Evolutionary conservation across 2,113 vertebrate species (phyloP).

Genomic region (Cyanocitta stelleri): DNA sequence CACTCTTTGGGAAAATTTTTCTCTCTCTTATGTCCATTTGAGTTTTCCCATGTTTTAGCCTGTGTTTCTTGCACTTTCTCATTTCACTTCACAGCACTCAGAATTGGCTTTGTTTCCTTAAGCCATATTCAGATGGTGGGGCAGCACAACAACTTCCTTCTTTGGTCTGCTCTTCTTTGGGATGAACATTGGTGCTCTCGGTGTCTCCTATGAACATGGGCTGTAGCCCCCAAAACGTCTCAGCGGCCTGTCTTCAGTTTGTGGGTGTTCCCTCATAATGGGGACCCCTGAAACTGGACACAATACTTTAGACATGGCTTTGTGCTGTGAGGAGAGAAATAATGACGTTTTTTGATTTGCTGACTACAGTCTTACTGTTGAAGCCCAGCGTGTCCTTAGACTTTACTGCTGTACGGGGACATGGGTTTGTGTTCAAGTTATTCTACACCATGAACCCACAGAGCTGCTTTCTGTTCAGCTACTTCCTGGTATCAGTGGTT

Average conservation of each 20-base stretch:
- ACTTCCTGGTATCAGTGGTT: background rate
- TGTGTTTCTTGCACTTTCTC: background rate
- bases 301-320: fast-evolving
- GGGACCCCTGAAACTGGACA: background rate
- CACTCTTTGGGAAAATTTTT: background rate
- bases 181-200: background rate
- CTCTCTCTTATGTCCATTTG: background rate
- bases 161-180: background rate
- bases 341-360: background rate
- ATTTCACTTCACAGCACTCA: background rate
- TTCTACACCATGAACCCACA: background rate
- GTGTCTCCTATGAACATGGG: background rate
- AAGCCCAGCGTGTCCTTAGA: background rate
- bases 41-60: background rate
- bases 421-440: background rate
- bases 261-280: background rate
- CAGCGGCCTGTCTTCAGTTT: background rate
- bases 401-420: fast-evolving
- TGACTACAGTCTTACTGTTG: background rate
- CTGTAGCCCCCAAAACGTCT: background rate
- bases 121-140: background rate
- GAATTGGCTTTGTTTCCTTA: background rate
- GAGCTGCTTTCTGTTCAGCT: background rate
- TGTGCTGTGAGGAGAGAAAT: background rate
- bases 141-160: background rate